These are phyloP conservation scores for Flexamia atlantica DNA, from an alignment of 2,888 invertebrate species.

Conservation along the genomic window DNA sequence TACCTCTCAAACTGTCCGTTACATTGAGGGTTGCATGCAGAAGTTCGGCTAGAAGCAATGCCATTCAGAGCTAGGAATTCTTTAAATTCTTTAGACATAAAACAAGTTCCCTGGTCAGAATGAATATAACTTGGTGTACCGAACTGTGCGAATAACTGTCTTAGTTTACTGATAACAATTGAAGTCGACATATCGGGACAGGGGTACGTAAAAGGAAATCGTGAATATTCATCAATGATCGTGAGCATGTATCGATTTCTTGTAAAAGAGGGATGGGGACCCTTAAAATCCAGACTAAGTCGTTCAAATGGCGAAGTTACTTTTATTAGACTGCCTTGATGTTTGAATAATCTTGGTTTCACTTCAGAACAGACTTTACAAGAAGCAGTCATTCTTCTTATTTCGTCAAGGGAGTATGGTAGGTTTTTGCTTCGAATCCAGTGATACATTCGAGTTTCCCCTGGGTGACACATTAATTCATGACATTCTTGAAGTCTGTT, in stretches of 20 bases:
- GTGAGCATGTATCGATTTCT: conserved; percentile 62
- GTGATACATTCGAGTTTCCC: conserved; percentile 66
- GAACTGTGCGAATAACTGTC: conserved; percentile 9
- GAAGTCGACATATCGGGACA: conserved; percentile 14
- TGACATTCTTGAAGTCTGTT: too few relatives aligned
- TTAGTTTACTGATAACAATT: neutral
- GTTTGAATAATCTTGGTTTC: conserved; percentile 64
- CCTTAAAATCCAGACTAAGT: conserved; percentile 55
- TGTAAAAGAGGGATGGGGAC: conserved; percentile 53
- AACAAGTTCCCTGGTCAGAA: conserved; percentile 11
- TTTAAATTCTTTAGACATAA: conserved; percentile 25
- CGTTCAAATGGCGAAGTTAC: conserved; percentile 30
- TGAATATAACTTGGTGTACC: conserved; percentile 28
- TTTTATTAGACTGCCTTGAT: conserved; percentile 31
- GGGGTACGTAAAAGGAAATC: conserved; percentile 64
- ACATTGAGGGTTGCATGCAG: neutral
- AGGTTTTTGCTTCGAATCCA: conserved; percentile 66
- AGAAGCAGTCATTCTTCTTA: conserved; percentile 59
- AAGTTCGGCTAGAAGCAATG: conserved; percentile 17
- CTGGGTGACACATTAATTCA: too few relatives aligned
- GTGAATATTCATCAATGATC: conserved; percentile 60
- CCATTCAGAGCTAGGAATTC: conserved; percentile 6
- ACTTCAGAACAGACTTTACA: conserved; percentile 66
- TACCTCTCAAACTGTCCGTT: conserved; percentile 39
- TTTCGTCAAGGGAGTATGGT: conserved; percentile 64